Base-by-base conservation (phyloP, 2,113 vertebrate species). In the Gulo gulo region DNA sequence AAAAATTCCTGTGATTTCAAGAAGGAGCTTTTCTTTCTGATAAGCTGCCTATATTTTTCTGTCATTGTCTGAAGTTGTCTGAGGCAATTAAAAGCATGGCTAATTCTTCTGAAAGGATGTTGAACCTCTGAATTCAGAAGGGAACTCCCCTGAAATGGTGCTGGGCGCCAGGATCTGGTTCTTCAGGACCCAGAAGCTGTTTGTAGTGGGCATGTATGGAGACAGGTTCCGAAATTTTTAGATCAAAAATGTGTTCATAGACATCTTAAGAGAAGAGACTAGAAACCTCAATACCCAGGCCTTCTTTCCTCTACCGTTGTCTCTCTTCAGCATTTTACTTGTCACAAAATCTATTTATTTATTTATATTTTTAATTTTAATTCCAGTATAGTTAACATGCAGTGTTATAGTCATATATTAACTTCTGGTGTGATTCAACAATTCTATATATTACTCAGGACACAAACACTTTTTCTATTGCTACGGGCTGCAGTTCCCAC, bases 51-150 rank as follows among this genome's bases (percentile, higher is more conserved):
- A 0, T 67, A 15, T 34, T 71, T 94, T 85, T 71, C 73, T 59
- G 11, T 76, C 88, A 26, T 71, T 90, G 63, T 69, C 45, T 31
- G 24, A 87, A 91, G 78, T 84, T 31, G 59, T 91, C 73, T 61
- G 82, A 91, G 55, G 61, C 81, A 93, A 93, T 96, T 94, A 94
- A 91, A 95, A 95, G 24, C 67, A 47, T 39, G 81, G 74, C 24
- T 84, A 80, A 84, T 73, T 95, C 61, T 85, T 59, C 57, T n/a
- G 57, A 79, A 97, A 76, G 59, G 63, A 55, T 14, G n/a, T 26
- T 14, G 78, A 92, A 55, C 39, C 76, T 91, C 31, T 12, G 31
- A 34, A 20, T 76, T 47, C 59, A 55, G 69, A 63, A 57, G 4
- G 13, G 31, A 42, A 18, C 36, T 85, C 23, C 8, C 45, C 31